Percentiles rank a stretch among this genome's conserved stretches.
Conservation (phyloP, 2,888 invertebrate species). For the Eurytoma californica region DNA sequence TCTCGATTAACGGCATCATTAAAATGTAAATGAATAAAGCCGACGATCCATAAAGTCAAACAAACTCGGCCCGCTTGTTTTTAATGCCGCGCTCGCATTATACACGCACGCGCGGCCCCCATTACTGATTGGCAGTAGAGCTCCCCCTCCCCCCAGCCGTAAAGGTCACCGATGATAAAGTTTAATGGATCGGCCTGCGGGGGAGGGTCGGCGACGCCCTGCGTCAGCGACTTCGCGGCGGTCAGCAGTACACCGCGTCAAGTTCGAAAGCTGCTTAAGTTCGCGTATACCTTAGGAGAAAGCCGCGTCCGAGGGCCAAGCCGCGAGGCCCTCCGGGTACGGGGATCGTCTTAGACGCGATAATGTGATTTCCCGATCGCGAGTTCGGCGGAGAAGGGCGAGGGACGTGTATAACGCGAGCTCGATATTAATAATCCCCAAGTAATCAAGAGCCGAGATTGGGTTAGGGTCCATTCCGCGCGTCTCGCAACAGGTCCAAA, state of each 20-base stretch:
- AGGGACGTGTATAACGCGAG: background rate
- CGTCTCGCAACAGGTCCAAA: constrained; percentile 52
- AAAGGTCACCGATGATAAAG: constrained; percentile 48
- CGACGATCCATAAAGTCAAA: constrained; percentile 24
- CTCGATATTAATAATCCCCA: constrained; percentile 56
- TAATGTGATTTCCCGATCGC: constrained; percentile 53
- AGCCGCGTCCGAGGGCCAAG: background rate
- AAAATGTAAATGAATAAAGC: constrained; percentile 30
- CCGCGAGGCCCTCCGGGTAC: background rate
- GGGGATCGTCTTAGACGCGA: constrained; percentile 50
- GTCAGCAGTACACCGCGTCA: constrained; percentile 34
- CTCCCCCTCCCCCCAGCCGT: background rate
- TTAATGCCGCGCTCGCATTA: constrained; percentile 18
- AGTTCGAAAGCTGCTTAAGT: constrained; percentile 52
- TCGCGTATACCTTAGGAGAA: background rate
- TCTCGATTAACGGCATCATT: constrained; percentile 34
- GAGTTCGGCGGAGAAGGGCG: background rate
- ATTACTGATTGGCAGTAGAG: constrained; percentile 41
- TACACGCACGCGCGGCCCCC: background rate
- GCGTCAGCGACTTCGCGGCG: background rate
- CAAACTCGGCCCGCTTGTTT: constrained; percentile 15
- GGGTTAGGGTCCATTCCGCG: constrained; percentile 50
- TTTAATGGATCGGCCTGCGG: constrained; percentile 44
- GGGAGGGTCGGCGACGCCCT: background rate
- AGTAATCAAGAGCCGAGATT: constrained; percentile 52